Evolutionary conservation across 2,113 vertebrate species (phyloP).

Genomic region (Microtus oregoni): DNA sequence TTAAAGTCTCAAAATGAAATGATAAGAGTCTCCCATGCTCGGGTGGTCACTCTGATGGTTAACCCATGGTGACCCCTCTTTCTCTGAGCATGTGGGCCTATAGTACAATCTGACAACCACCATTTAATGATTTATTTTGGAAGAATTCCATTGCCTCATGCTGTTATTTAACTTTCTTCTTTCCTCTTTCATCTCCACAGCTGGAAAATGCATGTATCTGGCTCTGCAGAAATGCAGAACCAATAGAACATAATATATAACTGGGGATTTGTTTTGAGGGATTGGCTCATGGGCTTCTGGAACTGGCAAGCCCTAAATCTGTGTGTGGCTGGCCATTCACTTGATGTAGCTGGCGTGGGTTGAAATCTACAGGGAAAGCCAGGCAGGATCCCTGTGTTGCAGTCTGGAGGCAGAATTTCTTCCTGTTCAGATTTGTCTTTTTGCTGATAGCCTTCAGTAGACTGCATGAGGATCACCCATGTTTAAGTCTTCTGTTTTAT

Average conservation of each 20-base stretch:
- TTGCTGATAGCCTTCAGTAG: neutral
- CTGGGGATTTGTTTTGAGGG: constrained; percentile 24
- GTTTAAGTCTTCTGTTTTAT: neutral
- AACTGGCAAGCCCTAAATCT: neutral
- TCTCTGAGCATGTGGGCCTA: neutral
- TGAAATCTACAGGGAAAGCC: neutral
- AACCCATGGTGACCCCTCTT: neutral
- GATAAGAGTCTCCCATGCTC: neutral
- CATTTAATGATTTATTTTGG: constrained; percentile 47
- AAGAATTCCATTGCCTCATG: neutral
- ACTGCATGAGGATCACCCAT: neutral
- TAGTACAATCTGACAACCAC: neutral
- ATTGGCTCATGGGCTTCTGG: neutral
- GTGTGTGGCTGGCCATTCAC: neutral
- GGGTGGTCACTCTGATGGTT: neutral
- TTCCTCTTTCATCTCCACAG: neutral
- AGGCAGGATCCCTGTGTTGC: neutral
- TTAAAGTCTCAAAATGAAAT: constrained; percentile 53
- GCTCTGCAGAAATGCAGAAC: constrained; percentile 21
- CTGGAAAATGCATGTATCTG: neutral
- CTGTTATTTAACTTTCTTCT: constrained; percentile 8
- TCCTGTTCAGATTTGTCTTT: neutral
- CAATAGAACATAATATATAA: neutral
- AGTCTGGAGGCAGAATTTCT: neutral
- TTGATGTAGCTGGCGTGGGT: neutral